Conservation (phyloP, 2,888 invertebrate genomes). For the Agrotis exclamationis region DNA sequence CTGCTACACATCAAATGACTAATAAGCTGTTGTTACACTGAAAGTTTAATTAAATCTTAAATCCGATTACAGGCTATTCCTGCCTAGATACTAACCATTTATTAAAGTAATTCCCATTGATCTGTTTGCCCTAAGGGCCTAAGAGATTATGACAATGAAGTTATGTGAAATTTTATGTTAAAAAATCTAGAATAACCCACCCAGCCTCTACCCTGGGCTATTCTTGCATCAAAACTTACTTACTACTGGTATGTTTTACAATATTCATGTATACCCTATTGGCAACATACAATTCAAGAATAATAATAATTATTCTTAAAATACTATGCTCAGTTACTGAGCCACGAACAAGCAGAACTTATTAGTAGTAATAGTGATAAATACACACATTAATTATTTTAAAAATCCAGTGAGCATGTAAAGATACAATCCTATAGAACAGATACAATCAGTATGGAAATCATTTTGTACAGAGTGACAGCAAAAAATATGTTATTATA, state of each 20-base stretch:
- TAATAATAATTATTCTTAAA: neutral
- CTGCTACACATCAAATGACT: constrained; percentile 8
- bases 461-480: constrained; percentile 13
- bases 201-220: neutral
- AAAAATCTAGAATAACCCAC: neutral
- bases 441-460: neutral
- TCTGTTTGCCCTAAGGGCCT: constrained; percentile 9
- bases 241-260: constrained; percentile 14
- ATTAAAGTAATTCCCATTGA: neutral
- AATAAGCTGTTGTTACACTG: neutral
- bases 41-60: constrained; percentile 5
- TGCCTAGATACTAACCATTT: neutral
- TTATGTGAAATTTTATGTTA: constrained; percentile 1
- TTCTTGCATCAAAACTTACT: neutral
- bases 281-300: constrained; percentile 8
- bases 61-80: neutral
- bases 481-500: neutral
- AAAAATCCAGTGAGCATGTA: neutral
- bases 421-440: no score
- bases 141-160: neutral
- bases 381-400: constrained; percentile 13
- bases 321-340: neutral
- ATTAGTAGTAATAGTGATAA: constrained; percentile 22
- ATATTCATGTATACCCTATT: constrained; percentile 12
- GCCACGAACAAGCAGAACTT: neutral